phyloP scores from a whole-genome alignment of 2,797 vertebrate species.

The Melanotaenia parkinsoni region DNA sequence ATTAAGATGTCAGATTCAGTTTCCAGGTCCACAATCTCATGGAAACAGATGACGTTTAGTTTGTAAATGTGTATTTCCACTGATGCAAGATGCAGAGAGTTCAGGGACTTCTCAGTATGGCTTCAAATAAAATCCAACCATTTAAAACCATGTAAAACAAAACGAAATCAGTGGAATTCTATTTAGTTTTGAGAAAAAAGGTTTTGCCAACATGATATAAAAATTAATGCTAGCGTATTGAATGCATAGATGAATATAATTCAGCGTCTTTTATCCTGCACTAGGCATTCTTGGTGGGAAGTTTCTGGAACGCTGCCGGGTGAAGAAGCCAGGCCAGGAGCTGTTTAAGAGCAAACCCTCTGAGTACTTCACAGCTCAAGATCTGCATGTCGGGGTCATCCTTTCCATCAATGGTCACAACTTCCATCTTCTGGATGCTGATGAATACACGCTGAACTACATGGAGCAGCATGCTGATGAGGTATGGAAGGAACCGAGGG shows the following conservation, averaged over 20 bases:
- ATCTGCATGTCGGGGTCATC: constrained; percentile 88
- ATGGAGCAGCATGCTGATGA: constrained; percentile 90
- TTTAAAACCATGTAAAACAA: not conserved
- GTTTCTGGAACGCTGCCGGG: constrained; percentile 87
- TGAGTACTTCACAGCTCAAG: constrained; percentile 84
- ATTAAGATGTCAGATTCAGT: constrained; percentile 30
- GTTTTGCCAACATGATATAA: not conserved
- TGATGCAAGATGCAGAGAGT: not conserved
- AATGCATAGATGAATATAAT: not conserved
- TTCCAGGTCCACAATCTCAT: constrained; percentile 19
- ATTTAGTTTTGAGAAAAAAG: not conserved
- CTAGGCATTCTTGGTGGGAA: constrained; percentile 87
- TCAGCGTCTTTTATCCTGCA: constrained; percentile 11
- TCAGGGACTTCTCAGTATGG: constrained; percentile 9
- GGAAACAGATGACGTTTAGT: constrained; percentile 20
- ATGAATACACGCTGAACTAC: constrained; percentile 90
- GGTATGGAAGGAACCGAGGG: constrained; percentile 71
- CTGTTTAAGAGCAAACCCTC: constrained; percentile 88
- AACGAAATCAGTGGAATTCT: not conserved
- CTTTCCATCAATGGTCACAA: constrained; percentile 84
- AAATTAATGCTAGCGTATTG: not conserved
- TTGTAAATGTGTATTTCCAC: constrained; percentile 11
- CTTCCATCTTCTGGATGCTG: constrained; percentile 88
- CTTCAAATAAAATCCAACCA: constrained; percentile 16
- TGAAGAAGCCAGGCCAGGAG: constrained; percentile 91